Percentiles rank a stretch among this genome's conserved stretches.
phyloP scores from a whole-genome alignment of 2,888 invertebrate species.

The Eilema griseolum region DNA sequence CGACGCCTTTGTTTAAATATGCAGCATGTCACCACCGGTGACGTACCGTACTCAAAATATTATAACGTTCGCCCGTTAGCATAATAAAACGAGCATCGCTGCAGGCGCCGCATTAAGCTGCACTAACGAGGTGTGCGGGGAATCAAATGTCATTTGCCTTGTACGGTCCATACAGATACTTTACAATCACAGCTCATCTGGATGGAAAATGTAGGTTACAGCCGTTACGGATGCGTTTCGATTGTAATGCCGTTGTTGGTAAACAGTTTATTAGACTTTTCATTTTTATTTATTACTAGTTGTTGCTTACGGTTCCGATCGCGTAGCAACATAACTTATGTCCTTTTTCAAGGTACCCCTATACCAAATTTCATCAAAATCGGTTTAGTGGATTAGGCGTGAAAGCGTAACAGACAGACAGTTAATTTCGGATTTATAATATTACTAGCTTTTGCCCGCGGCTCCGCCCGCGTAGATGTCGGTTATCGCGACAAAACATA shows the following conservation, averaged over 20 bases:
- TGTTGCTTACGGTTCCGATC: too few relatives aligned
- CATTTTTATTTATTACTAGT: too few relatives aligned
- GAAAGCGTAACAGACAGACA: too few relatives aligned
- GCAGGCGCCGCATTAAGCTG: conserved; percentile 75
- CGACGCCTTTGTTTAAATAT: conserved; percentile 71
- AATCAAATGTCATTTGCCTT: conserved; percentile 63
- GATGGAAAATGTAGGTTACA: neutral
- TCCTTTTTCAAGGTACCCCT: too few relatives aligned
- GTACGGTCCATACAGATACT: conserved; percentile 40
- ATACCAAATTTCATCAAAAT: too few relatives aligned
- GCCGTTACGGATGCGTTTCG: neutral
- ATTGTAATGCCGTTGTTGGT: neutral
- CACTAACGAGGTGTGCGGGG: conserved; percentile 71
- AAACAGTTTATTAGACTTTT: too few relatives aligned
- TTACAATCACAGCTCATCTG: conserved; percentile 26
- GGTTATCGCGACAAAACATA: too few relatives aligned
- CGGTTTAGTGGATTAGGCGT: too few relatives aligned
- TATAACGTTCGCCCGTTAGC: conserved; percentile 79
- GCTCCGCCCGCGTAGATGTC: too few relatives aligned
- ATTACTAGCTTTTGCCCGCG: too few relatives aligned
- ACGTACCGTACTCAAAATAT: conserved; percentile 81
- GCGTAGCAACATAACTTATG: too few relatives aligned
- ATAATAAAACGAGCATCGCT: conserved; percentile 81
- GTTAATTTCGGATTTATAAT: too few relatives aligned
- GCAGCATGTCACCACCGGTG: conserved; percentile 78